phyloP scores from a whole-genome alignment of 2,888 invertebrate species.

The Mesoligia furuncula region DNA sequence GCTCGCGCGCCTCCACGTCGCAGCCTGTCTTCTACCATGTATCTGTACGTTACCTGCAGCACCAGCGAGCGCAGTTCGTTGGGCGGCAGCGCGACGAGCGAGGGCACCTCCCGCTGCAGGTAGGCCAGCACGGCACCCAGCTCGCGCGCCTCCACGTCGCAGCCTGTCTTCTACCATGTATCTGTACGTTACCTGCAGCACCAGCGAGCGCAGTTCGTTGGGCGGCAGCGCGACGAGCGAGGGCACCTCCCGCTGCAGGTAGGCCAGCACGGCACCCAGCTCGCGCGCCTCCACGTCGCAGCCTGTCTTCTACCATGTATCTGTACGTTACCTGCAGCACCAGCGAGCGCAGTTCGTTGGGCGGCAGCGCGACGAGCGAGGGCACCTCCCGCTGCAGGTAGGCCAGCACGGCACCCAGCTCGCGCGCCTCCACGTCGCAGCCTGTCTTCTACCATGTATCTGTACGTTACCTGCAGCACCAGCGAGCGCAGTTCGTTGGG shows the following conservation, averaged over 20 bases:
- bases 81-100: conserved; percentile 88
- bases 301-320: neutral
- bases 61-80: conserved; percentile 88
- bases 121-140: conserved; percentile 91
- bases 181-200: conserved; percentile 81
- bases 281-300: conserved; percentile 85
- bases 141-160: conserved; percentile 86
- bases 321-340: conserved; percentile 83
- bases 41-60: conserved; percentile 79
- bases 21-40: conserved; percentile 22
- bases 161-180: conserved; percentile 15
- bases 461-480: conserved; percentile 83
- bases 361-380: conserved; percentile 87
- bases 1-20: conserved; percentile 86
- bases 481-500: conserved; percentile 88
- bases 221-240: conserved; percentile 88
- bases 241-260: conserved; percentile 91
- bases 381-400: conserved; percentile 91
- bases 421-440: conserved; percentile 83
- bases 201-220: conserved; percentile 87
- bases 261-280: conserved; percentile 91
- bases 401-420: conserved; percentile 91
- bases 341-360: conserved; percentile 87
- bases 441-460: neutral
- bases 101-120: conserved; percentile 90